These are phyloP conservation scores for Diachrysia chrysitis DNA, from an alignment of 2,888 invertebrate genomes.

Conservation along the genomic window DNA sequence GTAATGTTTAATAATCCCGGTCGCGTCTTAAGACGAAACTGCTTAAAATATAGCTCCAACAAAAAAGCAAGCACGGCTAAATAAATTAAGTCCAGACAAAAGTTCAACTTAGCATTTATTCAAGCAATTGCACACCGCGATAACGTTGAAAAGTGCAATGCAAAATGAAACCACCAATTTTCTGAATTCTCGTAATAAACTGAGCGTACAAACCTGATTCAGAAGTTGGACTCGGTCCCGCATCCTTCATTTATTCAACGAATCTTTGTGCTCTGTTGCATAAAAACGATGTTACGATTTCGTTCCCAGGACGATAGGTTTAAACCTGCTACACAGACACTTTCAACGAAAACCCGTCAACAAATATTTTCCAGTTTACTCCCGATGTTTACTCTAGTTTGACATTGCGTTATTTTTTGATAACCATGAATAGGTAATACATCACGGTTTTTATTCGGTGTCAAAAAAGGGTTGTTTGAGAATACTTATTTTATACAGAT, in stretches of 20 bases:
- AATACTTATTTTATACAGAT: conserved; percentile 5
- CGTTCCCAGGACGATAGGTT: conserved; percentile 2
- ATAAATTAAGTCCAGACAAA: background rate
- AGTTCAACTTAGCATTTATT: conserved; percentile 10
- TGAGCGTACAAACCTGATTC: conserved; percentile 27
- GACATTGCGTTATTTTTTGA: conserved; percentile 20
- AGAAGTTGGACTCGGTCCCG: conserved; percentile 28
- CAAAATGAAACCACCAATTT: conserved; percentile 19
- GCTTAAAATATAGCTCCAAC: background rate
- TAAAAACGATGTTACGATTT: conserved; percentile 20
- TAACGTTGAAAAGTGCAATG: conserved; percentile 13
- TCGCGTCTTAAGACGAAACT: background rate
- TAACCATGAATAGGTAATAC: conserved; percentile 23
- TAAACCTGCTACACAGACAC: background rate
- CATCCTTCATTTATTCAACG: conserved; percentile 47
- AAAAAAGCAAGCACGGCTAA: background rate
- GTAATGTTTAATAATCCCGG: background rate
- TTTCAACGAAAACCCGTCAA: background rate
- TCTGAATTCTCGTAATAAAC: conserved; percentile 35
- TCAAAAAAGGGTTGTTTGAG: conserved; percentile 19
- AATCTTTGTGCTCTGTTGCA: conserved; percentile 46
- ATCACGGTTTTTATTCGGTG: conserved; percentile 27
- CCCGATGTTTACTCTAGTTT: conserved; percentile 23
- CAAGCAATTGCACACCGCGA: background rate
- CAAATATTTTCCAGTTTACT: conserved; percentile 33